phyloP scores from a whole-genome alignment of 2,113 vertebrate species.

The Rhabdornis inornatus region DNA sequence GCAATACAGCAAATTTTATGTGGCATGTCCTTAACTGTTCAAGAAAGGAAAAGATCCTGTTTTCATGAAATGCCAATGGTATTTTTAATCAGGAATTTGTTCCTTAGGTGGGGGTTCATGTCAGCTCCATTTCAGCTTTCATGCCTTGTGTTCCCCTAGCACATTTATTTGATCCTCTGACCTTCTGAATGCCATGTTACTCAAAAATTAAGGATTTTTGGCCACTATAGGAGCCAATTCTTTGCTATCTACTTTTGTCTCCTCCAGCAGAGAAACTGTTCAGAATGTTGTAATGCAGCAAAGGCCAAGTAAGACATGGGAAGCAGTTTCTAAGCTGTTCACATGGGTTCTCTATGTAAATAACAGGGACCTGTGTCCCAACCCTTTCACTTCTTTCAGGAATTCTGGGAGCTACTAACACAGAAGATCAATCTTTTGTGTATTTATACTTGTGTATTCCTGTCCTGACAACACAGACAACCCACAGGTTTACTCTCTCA shows the following conservation, averaged over 20 bases:
- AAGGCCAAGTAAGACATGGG: fast-evolving
- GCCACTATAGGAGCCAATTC: fast-evolving
- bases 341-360: background rate
- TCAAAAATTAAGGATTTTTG: background rate
- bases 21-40: background rate
- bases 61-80: background rate
- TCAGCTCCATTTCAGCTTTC: background rate
- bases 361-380: background rate
- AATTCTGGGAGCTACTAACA: background rate
- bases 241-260: background rate
- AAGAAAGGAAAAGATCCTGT: background rate
- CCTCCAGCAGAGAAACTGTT: background rate
- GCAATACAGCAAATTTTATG: background rate
- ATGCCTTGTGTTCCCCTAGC: background rate
- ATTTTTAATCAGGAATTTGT: background rate
- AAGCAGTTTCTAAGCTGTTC: background rate
- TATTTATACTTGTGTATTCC: background rate
- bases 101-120: background rate
- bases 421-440: background rate
- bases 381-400: background rate
- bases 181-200: background rate
- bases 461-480: background rate
- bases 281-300: background rate
- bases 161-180: background rate
- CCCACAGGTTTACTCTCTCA: background rate